These are phyloP conservation scores for Spodoptera frugiperda DNA, from an alignment of 1,140 invertebrate genomes.

Conservation along the genomic window DNA sequence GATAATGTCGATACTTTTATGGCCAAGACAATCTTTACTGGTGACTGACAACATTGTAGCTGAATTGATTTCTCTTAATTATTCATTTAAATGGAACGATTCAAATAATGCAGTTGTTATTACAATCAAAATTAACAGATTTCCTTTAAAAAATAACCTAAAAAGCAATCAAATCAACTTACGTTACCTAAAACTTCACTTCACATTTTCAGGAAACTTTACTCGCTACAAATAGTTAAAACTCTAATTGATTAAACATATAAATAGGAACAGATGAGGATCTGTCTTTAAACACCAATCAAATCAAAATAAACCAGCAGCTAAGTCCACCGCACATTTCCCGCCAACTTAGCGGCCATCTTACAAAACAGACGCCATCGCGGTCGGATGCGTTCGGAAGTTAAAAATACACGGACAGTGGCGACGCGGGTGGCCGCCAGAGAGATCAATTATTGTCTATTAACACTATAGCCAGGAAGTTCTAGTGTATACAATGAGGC, in stretches of 20 bases:
- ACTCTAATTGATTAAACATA: background rate
- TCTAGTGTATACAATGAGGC: constrained; percentile 39
- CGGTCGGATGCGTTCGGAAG: constrained; percentile 52
- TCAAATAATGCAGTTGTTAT: too few relatives aligned
- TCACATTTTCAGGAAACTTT: too few relatives aligned
- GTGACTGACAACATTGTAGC: too few relatives aligned
- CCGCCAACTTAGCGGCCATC: constrained; percentile 49
- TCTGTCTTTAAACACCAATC: constrained; percentile 4
- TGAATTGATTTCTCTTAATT: too few relatives aligned
- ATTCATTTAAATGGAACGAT: too few relatives aligned
- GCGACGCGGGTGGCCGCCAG: constrained; percentile 75
- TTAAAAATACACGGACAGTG: constrained; percentile 70
- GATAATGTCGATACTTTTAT: too few relatives aligned
- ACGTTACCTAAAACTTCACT: too few relatives aligned
- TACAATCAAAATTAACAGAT: too few relatives aligned
- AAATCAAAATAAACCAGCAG: constrained; percentile 12
- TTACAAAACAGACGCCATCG: constrained; percentile 48
- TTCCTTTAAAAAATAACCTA: too few relatives aligned
- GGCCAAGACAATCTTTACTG: too few relatives aligned
- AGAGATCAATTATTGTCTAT: constrained; percentile 81
- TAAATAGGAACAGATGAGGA: background rate
- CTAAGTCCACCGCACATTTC: constrained; percentile 43
- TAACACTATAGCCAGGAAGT: constrained; percentile 62
- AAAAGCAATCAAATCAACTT: too few relatives aligned
- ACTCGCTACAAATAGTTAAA: too few relatives aligned